Conservation (phyloP, 2,113 vertebrate species). For the Urocolius indicus region DNA sequence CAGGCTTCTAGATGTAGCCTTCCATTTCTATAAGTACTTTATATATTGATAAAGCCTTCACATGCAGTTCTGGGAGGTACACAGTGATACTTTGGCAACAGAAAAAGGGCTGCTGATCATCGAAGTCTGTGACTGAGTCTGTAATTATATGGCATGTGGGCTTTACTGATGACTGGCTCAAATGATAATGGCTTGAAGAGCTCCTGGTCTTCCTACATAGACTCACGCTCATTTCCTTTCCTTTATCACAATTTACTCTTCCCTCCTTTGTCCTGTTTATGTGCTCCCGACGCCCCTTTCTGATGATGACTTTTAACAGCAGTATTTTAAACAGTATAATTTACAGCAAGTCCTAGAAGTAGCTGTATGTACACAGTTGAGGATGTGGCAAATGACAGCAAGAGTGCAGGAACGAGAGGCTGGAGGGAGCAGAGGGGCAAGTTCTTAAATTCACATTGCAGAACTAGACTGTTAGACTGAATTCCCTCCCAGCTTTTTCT, state of each 20-base stretch:
- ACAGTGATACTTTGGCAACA: background rate
- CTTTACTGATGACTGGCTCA: background rate
- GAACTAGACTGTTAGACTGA: background rate
- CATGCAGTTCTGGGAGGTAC: background rate
- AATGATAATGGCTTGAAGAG: background rate
- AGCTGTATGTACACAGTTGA: background rate
- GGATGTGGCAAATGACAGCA: slow-evolving; percentile 2
- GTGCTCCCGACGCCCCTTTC: background rate
- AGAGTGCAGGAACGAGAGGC: background rate
- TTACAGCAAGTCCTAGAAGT: background rate
- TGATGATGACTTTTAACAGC: slow-evolving; percentile 15
- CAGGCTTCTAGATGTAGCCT: background rate
- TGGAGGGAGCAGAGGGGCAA: background rate
- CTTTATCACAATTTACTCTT: background rate
- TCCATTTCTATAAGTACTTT: background rate
- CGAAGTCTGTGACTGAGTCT: background rate
- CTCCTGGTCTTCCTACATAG: background rate
- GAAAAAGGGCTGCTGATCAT: background rate
- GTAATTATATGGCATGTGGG: background rate
- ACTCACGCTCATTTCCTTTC: background rate
- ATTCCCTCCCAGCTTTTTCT: slow-evolving; percentile 35
- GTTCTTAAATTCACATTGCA: slow-evolving; percentile 26
- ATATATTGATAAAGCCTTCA: background rate
- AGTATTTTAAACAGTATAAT: slow-evolving; percentile 29
- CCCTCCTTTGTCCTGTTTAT: background rate